A percentile compares a stretch with the other conserved stretches of the same genome.
phyloP scores from a whole-genome alignment of 2,888 invertebrate species.

The Hipparchia sbordonii region DNA sequence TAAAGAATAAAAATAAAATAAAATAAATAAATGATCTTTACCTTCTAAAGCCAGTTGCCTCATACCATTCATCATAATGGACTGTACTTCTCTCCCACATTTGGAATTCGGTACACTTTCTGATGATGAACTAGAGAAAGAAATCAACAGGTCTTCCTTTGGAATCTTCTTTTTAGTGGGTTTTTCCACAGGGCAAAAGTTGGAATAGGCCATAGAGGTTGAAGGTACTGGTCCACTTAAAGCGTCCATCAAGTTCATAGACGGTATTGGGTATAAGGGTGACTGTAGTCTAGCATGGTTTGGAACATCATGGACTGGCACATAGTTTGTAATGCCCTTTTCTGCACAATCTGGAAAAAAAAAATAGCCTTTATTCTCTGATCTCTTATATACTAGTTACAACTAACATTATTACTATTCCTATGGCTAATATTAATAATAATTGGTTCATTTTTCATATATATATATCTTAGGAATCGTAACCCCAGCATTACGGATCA shows the following conservation, averaged over 20 bases:
- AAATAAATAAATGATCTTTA: constrained; percentile 34
- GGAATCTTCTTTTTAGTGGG: constrained; percentile 48
- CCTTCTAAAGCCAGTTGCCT: constrained; percentile 51
- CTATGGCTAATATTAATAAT: no score
- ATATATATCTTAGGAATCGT: no score
- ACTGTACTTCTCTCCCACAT: constrained; percentile 53
- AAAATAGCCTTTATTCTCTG: no score
- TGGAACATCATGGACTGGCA: constrained; percentile 60
- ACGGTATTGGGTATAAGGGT: constrained; percentile 37
- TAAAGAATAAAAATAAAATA: no score
- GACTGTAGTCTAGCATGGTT: constrained; percentile 32
- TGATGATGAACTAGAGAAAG: constrained; percentile 66
- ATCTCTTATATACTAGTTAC: no score
- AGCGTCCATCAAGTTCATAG: constrained; percentile 61
- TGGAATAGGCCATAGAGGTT: constrained; percentile 55
- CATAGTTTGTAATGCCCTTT: constrained; percentile 45
- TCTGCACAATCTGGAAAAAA: constrained; percentile 51
- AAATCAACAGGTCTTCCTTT: constrained; percentile 62
- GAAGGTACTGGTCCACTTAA: constrained; percentile 64
- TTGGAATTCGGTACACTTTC: constrained; percentile 57
- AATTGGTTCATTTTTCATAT: no score
- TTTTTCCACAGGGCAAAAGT: constrained; percentile 55
- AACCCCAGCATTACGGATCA: no score
- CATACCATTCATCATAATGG: constrained; percentile 46
- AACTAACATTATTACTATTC: no score